Percentiles rank a stretch among this genome's conserved stretches.
These are phyloP conservation scores for Oxycera nigricornis DNA, from an alignment of 2,888 invertebrate genomes.

Conservation along the genomic window DNA sequence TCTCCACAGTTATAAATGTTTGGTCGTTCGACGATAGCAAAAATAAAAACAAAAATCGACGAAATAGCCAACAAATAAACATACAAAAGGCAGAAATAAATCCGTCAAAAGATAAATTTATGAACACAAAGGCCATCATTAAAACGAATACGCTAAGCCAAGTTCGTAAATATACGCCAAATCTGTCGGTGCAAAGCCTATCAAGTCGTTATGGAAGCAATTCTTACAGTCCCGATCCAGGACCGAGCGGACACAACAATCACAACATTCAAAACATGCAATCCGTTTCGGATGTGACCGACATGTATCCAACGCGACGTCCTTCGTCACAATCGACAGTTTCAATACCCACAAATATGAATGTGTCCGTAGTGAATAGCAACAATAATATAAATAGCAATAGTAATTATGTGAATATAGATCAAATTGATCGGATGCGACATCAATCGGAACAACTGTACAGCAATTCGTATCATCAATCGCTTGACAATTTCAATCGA, in stretches of 20 bases:
- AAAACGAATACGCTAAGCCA: slow-evolving; percentile 75
- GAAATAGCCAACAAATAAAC: slow-evolving; percentile 51
- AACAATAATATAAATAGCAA: slow-evolving; percentile 49
- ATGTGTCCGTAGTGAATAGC: slow-evolving; percentile 17
- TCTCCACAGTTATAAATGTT: slow-evolving; percentile 77
- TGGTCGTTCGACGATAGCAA: slow-evolving; percentile 79
- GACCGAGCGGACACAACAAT: slow-evolving; percentile 49
- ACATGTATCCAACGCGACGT: slow-evolving; percentile 50
- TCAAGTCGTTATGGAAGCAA: slow-evolving; percentile 58
- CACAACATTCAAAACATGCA: slow-evolving; percentile 39
- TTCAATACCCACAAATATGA: slow-evolving; percentile 29
- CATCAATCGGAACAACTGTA: slow-evolving; percentile 60
- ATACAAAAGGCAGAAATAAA: slow-evolving; percentile 41
- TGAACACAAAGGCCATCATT: slow-evolving; percentile 72
- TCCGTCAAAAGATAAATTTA: slow-evolving; percentile 68
- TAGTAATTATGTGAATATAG: slow-evolving; percentile 66
- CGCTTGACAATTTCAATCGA: slow-evolving; percentile 59
- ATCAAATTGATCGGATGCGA: slow-evolving; percentile 65
- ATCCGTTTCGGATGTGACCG: background rate
- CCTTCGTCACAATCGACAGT: slow-evolving; percentile 49
- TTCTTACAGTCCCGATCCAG: slow-evolving; percentile 54
- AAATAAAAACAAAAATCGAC: slow-evolving; percentile 51
- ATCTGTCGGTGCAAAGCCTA: slow-evolving; percentile 60
- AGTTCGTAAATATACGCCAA: slow-evolving; percentile 83
- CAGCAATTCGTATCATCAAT: slow-evolving; percentile 48